Evolutionary conservation across 2,888 invertebrate genomes (phyloP), one percentile per base, ranked within the genome.

Genomic region (Agonopterix arenella): DNA sequence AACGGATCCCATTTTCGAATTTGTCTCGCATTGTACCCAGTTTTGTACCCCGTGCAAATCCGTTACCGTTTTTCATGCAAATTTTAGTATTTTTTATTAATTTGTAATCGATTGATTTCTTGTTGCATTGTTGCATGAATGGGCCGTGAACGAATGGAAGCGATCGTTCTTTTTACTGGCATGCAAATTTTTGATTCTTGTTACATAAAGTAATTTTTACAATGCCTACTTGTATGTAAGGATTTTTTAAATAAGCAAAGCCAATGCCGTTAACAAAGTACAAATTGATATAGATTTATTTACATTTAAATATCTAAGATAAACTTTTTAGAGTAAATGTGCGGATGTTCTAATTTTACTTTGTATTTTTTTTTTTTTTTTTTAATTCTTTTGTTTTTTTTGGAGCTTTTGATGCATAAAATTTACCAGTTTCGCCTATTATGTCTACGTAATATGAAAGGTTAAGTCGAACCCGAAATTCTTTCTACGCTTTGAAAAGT

Each of bases 21-120:
- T 81, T 79, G 84, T 80, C 66, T 56, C 80, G 72, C 81, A 76
- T 82, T 84, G 72, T 84, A 59, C 57, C 52, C 64, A 62, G 66
- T 70, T 75, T 71, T 78, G 71, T 76, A 66, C 59, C 56, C 62
- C 62, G 68, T 66, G 72, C 74, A 78, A 84, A 86, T 85, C 83
- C 84, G 84, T 82, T 85, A 76, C 66, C 65, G 66, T 8, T 73
- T 81, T 79, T 76, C 62, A 83, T 82, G 84, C 75, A 77, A 84
- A 85, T 84, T 70, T 57, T 63, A 60, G 57, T 50, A 50, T 49
- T 62, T 64, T 67, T 62, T 54, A 61, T 65, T 64, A 60, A 69
- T 70, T 66, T 60, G 56, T 64, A 72, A 73, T 73, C 73, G 70
- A 76, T 75, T 36, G 36, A 37, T 57, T 54, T 54, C 55, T 60